These are phyloP conservation scores for Schizopygopsis pylzovi DNA, from an alignment of 2,797 vertebrate genomes.

Conservation along the genomic window DNA sequence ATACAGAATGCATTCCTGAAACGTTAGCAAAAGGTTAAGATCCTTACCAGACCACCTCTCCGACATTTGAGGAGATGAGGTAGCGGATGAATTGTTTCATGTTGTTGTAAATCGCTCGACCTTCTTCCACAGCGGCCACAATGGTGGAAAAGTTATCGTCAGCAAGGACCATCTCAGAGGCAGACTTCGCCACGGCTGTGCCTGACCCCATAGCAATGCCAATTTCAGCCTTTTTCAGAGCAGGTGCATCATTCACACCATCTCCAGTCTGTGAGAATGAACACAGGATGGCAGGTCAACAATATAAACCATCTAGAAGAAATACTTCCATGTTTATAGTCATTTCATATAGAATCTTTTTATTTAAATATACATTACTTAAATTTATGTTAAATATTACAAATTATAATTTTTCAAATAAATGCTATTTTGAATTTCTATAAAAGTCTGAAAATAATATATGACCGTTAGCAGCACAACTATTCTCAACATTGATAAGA, in stretches of 20 bases:
- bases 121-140: constrained; percentile 96
- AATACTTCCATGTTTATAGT: neutral
- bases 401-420: no score
- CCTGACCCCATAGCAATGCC: constrained; percentile 99
- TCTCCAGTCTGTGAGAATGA: constrained; percentile 84
- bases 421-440: neutral
- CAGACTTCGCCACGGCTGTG: constrained; percentile 95
- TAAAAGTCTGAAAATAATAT: neutral
- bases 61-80: constrained; percentile 98
- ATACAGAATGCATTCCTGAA: neutral
- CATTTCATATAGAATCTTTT: neutral
- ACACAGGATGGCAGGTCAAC: neutral
- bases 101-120: constrained; percentile 98
- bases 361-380: neutral
- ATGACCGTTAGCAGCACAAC: neutral
- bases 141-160: constrained; percentile 98
- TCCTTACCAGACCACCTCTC: constrained; percentile 96
- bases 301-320: neutral
- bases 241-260: constrained; percentile 96
- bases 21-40: neutral
- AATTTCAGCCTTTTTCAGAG: constrained; percentile 96
- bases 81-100: constrained; percentile 99
- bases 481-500: no score
- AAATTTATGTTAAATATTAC: no score
- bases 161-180: constrained; percentile 97